These are phyloP conservation scores for Dryobates pubescens DNA, from an alignment of 2,797 vertebrate species.

Conservation along the genomic window DNA sequence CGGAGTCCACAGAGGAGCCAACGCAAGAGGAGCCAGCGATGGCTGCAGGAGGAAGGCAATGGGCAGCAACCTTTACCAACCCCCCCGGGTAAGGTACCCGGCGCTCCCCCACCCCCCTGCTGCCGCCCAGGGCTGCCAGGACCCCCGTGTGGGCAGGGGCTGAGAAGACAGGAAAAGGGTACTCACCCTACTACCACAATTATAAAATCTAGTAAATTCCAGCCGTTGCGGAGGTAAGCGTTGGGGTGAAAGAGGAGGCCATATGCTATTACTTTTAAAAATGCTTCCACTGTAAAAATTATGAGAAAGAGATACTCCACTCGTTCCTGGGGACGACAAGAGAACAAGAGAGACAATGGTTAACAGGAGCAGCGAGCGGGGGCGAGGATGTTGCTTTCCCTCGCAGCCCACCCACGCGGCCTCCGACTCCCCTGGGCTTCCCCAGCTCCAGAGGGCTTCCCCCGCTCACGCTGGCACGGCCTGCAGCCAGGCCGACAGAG, in stretches of 20 bases:
- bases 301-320: conserved; percentile 99
- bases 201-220: conserved; percentile 99
- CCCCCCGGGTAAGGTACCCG: fast-evolving
- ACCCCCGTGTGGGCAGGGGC: not conserved
- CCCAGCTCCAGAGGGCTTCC: not conserved
- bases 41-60: not conserved
- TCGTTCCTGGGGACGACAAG: conserved; percentile 86
- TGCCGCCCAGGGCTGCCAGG: not conserved
- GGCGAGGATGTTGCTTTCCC: not conserved
- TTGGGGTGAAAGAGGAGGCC: conserved; percentile 99
- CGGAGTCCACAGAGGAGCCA: not conserved
- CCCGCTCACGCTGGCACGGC: fast-evolving
- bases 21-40: not conserved
- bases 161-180: not conserved
- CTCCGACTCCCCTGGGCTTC: not conserved
- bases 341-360: conserved; percentile 62
- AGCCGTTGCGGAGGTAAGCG: conserved; percentile 98
- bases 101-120: not conserved
- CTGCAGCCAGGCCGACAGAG: not conserved
- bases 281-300: conserved; percentile 99
- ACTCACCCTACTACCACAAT: conserved; percentile 99
- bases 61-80: not conserved
- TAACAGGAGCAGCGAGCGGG: not conserved
- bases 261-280: conserved; percentile 99
- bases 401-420: no score